These are phyloP conservation scores for Sebastes melanostomus DNA, from an alignment of 2,797 vertebrate genomes.

Conservation along the genomic window DNA sequence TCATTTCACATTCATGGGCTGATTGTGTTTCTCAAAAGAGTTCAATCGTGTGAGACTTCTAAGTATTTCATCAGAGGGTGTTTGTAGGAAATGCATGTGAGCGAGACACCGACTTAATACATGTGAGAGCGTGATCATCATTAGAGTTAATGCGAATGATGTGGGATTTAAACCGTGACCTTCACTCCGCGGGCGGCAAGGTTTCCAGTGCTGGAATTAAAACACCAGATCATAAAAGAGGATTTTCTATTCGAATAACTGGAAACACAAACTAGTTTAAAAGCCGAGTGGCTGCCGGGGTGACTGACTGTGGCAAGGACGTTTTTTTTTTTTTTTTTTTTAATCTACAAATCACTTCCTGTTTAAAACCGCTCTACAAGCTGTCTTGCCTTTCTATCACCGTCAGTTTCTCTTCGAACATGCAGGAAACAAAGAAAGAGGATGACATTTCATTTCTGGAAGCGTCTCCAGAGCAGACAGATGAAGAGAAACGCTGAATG, in stretches of 20 bases:
- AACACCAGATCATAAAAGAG: conserved; percentile 23
- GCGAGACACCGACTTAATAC: neutral
- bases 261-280: conserved; percentile 40
- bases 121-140: neutral
- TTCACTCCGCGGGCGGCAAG: conserved; percentile 23
- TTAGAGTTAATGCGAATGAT: conserved; percentile 30
- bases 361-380: conserved; percentile 44
- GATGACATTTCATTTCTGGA: conserved; percentile 9
- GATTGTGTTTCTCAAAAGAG: neutral
- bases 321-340: conserved; percentile 26
- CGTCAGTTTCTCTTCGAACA: neutral
- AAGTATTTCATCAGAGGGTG: neutral
- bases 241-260: conserved; percentile 33
- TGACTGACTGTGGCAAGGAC: conserved; percentile 11
- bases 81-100: neutral
- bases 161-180: conserved; percentile 51
- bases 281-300: conserved; percentile 7
- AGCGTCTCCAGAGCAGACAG: neutral
- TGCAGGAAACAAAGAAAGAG: neutral
- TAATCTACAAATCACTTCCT: conserved; percentile 53
- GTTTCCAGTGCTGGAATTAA: conserved; percentile 26
- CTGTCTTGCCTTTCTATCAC: conserved; percentile 1
- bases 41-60: no score
- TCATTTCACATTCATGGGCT: neutral
- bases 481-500: neutral